These are phyloP conservation scores for Galago senegalensis DNA, from an alignment of 2,797 vertebrate genomes.

Conservation along the genomic window DNA sequence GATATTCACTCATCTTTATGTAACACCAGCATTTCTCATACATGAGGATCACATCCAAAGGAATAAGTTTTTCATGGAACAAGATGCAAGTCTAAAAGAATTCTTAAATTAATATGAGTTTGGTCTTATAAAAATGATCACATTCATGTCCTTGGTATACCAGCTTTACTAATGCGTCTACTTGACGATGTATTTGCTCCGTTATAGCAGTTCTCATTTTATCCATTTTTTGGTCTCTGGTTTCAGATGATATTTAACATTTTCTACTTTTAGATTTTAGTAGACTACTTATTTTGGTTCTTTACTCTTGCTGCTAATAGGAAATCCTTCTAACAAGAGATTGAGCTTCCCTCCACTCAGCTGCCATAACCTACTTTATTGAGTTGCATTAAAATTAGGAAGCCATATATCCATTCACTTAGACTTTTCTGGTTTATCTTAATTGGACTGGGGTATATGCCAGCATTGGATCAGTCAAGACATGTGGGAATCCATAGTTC, in stretches of 20 bases:
- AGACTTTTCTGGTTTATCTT: not conserved
- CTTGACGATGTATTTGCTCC: not conserved
- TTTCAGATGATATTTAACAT: not conserved
- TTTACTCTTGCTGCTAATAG: not conserved
- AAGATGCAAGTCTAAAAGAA: not conserved
- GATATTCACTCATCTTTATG: conserved; percentile 1
- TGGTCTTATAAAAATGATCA: not conserved
- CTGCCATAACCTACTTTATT: not conserved
- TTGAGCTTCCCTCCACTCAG: not conserved
- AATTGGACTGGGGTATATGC: not conserved
- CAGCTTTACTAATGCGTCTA: not conserved
- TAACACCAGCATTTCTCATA: not conserved
- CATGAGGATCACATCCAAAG: not conserved
- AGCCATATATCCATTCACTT: not conserved
- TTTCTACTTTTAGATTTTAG: not conserved
- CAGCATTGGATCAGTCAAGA: not conserved
- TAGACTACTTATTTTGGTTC: not conserved
- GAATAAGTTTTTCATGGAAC: not conserved
- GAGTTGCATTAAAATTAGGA: conserved; percentile 1
- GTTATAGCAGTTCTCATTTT: not conserved
- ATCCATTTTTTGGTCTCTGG: not conserved
- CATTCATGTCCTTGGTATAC: not conserved
- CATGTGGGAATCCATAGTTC: not conserved
- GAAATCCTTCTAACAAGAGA: conserved; percentile 19
- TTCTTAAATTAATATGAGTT: not conserved